These are phyloP conservation scores for Drosophila tani DNA, from an alignment of 1,140 invertebrate genomes.

Conservation along the genomic window DNA sequence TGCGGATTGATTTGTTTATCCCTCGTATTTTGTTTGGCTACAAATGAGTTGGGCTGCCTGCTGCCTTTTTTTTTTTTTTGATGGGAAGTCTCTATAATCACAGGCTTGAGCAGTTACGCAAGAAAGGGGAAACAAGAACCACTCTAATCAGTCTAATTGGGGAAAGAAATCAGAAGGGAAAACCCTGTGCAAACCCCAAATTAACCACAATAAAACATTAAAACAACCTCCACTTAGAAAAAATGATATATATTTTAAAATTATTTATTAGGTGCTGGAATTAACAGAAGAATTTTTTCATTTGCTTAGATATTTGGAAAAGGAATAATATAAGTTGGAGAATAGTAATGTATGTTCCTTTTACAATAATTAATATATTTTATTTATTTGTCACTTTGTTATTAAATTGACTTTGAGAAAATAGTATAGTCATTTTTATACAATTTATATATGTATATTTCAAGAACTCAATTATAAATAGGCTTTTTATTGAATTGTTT, in stretches of 20 bases:
- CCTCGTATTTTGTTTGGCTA: slow-evolving; percentile 53
- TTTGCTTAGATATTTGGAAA: not conserved
- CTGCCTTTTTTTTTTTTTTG: not conserved
- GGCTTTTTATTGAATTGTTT: not conserved
- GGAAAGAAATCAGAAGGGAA: slow-evolving; percentile 24
- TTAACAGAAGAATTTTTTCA: not conserved
- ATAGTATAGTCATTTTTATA: no score
- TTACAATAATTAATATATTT: no score
- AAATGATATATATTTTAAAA: not conserved
- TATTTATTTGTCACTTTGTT: no score
- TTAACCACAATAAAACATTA: slow-evolving; percentile 31
- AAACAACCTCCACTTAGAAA: not conserved
- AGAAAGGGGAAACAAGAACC: slow-evolving; percentile 11
- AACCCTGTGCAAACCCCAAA: slow-evolving; percentile 12
- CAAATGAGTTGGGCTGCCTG: slow-evolving; percentile 44
- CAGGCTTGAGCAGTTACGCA: slow-evolving; percentile 34
- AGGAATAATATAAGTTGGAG: not conserved
- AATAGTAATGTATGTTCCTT: no score
- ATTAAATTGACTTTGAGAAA: no score
- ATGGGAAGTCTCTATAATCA: slow-evolving; percentile 33
- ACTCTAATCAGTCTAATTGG: slow-evolving; percentile 52
- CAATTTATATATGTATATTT: no score
- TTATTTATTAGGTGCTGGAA: not conserved
- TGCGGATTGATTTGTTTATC: slow-evolving; percentile 66
- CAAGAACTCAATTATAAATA: no score